These are phyloP conservation scores for Empis livida DNA, from an alignment of 2,888 invertebrate species.

Conservation along the genomic window DNA sequence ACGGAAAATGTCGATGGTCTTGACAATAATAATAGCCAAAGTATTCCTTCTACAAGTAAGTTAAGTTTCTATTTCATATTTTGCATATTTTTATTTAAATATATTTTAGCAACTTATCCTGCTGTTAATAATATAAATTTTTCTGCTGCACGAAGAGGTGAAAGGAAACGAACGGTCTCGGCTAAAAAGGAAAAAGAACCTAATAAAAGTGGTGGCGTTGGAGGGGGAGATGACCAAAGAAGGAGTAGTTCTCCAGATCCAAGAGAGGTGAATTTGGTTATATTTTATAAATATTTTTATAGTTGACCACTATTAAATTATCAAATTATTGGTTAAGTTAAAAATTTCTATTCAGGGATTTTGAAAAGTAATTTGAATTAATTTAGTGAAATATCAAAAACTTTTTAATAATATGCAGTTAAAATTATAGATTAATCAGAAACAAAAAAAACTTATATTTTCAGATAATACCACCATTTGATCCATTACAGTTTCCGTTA, in stretches of 20 bases:
- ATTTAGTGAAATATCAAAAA: no score
- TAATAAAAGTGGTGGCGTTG: constrained; percentile 9
- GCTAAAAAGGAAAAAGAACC: constrained; percentile 23
- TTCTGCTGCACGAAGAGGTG: constrained; percentile 15
- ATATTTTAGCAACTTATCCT: neutral
- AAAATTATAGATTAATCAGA: no score
- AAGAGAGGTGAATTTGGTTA: constrained; percentile 33
- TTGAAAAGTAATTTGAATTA: no score
- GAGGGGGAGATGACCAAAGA: constrained; percentile 27
- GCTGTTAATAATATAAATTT: neutral
- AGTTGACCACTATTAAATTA: no score
- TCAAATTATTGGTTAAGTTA: no score
- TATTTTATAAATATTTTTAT: no score
- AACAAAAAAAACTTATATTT: constrained; percentile 14
- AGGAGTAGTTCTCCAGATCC: constrained; percentile 41
- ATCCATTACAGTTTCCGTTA: constrained; percentile 62
- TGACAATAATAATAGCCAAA: constrained; percentile 11
- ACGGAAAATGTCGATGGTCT: constrained; percentile 22
- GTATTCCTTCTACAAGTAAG: no score
- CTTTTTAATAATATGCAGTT: no score
- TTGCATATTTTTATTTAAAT: neutral
- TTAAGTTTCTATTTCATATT: neutral
- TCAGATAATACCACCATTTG: constrained; percentile 57
- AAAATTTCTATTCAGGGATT: no score
- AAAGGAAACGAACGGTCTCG: constrained; percentile 33